A percentile compares a stretch with the other conserved stretches of the same genome.
These are phyloP conservation scores for Dicranocentrus wangi DNA, from an alignment of 2,888 invertebrate genomes.

Conservation along the genomic window DNA sequence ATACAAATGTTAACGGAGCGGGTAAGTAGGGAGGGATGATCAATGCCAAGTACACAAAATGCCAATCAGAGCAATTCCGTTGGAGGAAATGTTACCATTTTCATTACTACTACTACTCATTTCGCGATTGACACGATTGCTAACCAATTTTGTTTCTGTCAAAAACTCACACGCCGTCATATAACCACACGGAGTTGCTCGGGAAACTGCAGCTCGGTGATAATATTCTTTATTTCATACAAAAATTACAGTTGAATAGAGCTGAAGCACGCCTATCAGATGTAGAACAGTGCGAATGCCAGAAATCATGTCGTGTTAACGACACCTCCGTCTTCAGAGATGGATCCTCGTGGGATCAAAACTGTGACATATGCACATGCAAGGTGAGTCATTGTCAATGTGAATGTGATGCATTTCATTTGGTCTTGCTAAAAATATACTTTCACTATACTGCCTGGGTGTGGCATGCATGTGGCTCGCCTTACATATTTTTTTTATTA, in stretches of 20 bases:
- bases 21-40: conserved; percentile 80
- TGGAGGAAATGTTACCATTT: too few relatives aligned
- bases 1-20: conserved; percentile 88
- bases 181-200: too few relatives aligned
- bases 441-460: too few relatives aligned
- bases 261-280: conserved; percentile 85
- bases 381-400: conserved; percentile 78
- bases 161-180: too few relatives aligned
- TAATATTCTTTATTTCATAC: neutral
- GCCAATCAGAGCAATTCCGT: too few relatives aligned
- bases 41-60: too few relatives aligned
- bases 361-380: conserved; percentile 91
- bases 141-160: too few relatives aligned
- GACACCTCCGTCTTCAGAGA: conserved; percentile 85
- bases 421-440: too few relatives aligned
- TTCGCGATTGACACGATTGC: neutral
- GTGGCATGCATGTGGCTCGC: too few relatives aligned
- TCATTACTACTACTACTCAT: neutral
- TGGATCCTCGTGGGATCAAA: conserved; percentile 88
- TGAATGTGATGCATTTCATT: too few relatives aligned
- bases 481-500: too few relatives aligned
- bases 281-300: conserved; percentile 92
- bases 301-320: conserved; percentile 88
- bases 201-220: neutral
- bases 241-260: conserved; percentile 81